A percentile compares a stretch with the other conserved stretches of the same genome.
These are phyloP conservation scores for Vombatus ursinus DNA, from an alignment of 2,113 vertebrate species.

Conservation along the genomic window DNA sequence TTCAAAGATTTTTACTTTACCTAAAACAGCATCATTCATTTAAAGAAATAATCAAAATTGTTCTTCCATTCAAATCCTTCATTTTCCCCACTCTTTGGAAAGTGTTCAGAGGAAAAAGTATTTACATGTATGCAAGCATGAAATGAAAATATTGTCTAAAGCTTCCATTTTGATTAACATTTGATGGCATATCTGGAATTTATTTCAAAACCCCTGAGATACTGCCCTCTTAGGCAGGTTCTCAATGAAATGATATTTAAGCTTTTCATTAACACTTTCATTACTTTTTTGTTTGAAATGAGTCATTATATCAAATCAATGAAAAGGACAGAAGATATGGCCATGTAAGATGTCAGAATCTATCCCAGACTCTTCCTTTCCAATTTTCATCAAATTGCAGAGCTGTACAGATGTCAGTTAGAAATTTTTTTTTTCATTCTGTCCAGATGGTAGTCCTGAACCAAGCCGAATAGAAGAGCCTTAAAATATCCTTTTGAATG, in stretches of 20 bases:
- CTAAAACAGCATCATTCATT: background rate
- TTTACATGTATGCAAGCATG: background rate
- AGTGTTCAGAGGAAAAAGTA: background rate
- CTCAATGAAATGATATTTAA: conserved; percentile 3
- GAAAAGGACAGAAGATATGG: conserved; percentile 5
- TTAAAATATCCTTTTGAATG: conserved; percentile 60
- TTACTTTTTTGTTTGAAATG: conserved; percentile 10
- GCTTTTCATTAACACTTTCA: background rate
- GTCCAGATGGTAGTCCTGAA: background rate
- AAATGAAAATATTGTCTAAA: conserved; percentile 44
- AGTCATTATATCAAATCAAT: conserved; percentile 16
- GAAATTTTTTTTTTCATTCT: background rate
- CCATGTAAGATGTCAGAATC: background rate
- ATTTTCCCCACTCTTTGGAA: background rate
- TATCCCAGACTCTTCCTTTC: background rate
- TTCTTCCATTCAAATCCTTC: conserved; percentile 10
- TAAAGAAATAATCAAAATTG: background rate
- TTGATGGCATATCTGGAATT: conserved; percentile 3
- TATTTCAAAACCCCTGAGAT: conserved; percentile 17
- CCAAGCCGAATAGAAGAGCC: conserved; percentile 11
- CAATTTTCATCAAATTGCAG: background rate
- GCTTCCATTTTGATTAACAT: conserved; percentile 35
- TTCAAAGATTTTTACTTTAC: background rate
- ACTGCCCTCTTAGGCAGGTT: background rate
- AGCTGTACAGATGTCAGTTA: background rate